Percentiles rank a stretch among this genome's conserved stretches.
phyloP scores from a whole-genome alignment of 2,113 vertebrate genomes.

The Nibea coibor region DNA sequence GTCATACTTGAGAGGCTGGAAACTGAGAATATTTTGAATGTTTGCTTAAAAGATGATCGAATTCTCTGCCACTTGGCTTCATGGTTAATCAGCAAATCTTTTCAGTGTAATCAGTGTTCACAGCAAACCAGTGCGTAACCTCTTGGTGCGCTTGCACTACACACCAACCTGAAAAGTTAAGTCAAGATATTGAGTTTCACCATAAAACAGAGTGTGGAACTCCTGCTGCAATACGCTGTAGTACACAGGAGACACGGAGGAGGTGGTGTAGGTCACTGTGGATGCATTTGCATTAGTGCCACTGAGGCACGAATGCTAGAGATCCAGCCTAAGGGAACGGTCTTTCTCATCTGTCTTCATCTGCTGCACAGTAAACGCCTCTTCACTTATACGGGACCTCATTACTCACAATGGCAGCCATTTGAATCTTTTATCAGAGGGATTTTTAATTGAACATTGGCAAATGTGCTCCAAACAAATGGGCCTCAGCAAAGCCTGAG shows the following conservation, averaged over 20 bases:
- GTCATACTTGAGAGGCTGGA: too few relatives aligned
- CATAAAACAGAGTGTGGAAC: background rate
- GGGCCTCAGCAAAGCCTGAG: conserved; percentile 50
- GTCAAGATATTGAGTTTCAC: background rate
- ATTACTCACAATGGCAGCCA: conserved; percentile 81
- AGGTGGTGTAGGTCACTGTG: conserved; percentile 21
- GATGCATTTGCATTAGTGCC: conserved; percentile 70
- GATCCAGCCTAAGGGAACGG: conserved; percentile 63
- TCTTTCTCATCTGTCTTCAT: conserved; percentile 80
- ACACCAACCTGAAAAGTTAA: background rate
- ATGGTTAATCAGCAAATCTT: too few relatives aligned
- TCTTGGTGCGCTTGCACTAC: background rate
- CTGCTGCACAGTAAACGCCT: conserved; percentile 78
- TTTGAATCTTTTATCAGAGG: conserved; percentile 80
- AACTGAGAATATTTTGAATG: too few relatives aligned
- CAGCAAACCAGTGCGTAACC: background rate
- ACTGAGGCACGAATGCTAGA: conserved; percentile 62
- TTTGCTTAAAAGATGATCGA: too few relatives aligned
- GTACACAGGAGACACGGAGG: background rate
- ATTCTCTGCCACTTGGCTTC: too few relatives aligned
- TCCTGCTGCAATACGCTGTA: background rate
- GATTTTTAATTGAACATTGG: conserved; percentile 81
- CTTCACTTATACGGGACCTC: conserved; percentile 79
- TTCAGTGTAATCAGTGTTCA: too few relatives aligned
- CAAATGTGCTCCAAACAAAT: conserved; percentile 77